A percentile compares a stretch with the other conserved stretches of the same genome.
phyloP scores from a whole-genome alignment of 2,113 vertebrate species.

The Pomatorhinus ruficollis region DNA sequence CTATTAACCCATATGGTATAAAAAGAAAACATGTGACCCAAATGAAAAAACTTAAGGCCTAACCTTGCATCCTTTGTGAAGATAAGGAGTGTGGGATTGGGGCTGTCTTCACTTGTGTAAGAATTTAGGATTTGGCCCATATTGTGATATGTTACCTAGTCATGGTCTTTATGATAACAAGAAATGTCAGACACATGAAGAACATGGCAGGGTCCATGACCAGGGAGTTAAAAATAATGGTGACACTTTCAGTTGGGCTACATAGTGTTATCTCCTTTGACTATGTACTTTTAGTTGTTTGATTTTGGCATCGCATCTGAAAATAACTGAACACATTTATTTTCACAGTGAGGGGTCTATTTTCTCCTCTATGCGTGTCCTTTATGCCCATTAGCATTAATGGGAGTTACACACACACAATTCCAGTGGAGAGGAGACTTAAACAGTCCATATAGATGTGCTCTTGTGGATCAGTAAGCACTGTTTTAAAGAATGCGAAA shows the following conservation, averaged over 20 bases:
- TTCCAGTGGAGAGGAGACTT: constrained; percentile 44
- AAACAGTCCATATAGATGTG: constrained; percentile 31
- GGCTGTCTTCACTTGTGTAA: not conserved
- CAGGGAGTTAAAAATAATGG: constrained; percentile 57
- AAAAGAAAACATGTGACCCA: constrained; percentile 3
- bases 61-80: not conserved
- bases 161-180: not conserved
- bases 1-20: not conserved
- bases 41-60: not conserved
- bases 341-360: constrained; percentile 78
- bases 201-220: not conserved
- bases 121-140: not conserved
- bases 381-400: constrained; percentile 71
- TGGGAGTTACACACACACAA: constrained; percentile 27
- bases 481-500: constrained; percentile 1
- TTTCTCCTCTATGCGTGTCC: constrained; percentile 62
- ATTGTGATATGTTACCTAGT: not conserved
- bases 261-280: constrained; percentile 53
- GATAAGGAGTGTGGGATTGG: not conserved
- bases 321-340: constrained; percentile 74
- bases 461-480: constrained; percentile 26
- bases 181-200: not conserved
- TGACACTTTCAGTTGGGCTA: constrained; percentile 52
- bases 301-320: constrained; percentile 63
- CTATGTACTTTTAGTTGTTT: constrained; percentile 63